Conservation (phyloP, 2,888 invertebrate genomes). For the Cosmia trapezina region DNA sequence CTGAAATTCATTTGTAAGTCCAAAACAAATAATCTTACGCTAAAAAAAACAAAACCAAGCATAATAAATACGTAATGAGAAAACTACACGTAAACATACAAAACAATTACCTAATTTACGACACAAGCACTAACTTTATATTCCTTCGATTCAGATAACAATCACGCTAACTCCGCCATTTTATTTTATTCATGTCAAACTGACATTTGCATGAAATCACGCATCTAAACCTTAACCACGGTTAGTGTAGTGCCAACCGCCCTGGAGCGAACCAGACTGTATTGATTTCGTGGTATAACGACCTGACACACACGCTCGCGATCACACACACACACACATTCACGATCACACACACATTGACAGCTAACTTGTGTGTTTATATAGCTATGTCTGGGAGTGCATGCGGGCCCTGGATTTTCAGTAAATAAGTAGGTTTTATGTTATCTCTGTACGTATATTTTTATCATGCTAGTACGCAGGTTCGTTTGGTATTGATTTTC, state of each 20-base stretch:
- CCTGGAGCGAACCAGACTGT: slow-evolving; percentile 68
- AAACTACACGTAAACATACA: slow-evolving; percentile 18
- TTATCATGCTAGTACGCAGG: slow-evolving; percentile 45
- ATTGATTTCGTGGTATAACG: slow-evolving; percentile 70
- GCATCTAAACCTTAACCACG: slow-evolving; percentile 20
- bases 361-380: neutral
- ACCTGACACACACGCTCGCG: slow-evolving; percentile 53
- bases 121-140: slow-evolving; percentile 15
- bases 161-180: slow-evolving; percentile 32
- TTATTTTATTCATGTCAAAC: slow-evolving; percentile 32
- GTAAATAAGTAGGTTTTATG: slow-evolving; percentile 47
- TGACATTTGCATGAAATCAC: slow-evolving; percentile 22
- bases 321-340: slow-evolving; percentile 1
- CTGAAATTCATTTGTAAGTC: neutral
- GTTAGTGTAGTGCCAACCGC: slow-evolving; percentile 49
- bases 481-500: slow-evolving; percentile 49
- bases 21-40: neutral
- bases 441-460: slow-evolving; percentile 34
- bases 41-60: neutral
- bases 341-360: neutral
- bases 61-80: slow-evolving; percentile 1
- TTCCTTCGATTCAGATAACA: slow-evolving; percentile 29
- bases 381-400: slow-evolving; percentile 35
- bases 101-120: slow-evolving; percentile 36
- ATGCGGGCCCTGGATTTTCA: slow-evolving; percentile 52